phyloP scores from a whole-genome alignment of 2,797 vertebrate species.

The Nannoperca australis region DNA sequence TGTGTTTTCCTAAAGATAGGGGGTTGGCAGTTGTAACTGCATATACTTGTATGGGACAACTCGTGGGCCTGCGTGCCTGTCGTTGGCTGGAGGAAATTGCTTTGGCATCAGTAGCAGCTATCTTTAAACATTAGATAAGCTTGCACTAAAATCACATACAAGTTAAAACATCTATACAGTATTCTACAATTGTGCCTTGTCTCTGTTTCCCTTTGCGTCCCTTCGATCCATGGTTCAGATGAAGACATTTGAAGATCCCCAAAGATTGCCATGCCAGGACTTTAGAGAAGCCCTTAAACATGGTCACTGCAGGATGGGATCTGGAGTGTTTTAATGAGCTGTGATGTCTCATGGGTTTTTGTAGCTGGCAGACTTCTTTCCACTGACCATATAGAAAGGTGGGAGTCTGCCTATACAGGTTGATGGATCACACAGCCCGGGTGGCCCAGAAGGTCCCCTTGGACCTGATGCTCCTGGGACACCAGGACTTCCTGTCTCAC shows the following conservation, averaged over 20 bases:
- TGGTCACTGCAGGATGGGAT: slow-evolving; percentile 56
- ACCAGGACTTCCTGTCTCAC: slow-evolving; percentile 81
- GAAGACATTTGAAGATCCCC: slow-evolving; percentile 58
- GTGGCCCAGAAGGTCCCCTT: slow-evolving; percentile 78
- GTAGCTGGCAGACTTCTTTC: slow-evolving; percentile 83
- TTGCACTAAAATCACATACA: slow-evolving; percentile 57
- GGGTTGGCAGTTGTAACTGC: slow-evolving; percentile 18
- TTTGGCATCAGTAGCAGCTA: slow-evolving; percentile 58
- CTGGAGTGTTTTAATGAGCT: slow-evolving; percentile 52
- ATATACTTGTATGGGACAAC: slow-evolving; percentile 20
- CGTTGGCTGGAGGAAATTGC: slow-evolving; percentile 43
- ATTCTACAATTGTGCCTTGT: slow-evolving; percentile 74
- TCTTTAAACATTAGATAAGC: slow-evolving; percentile 58
- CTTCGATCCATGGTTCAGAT: slow-evolving; percentile 48
- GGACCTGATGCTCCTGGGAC: slow-evolving; percentile 78
- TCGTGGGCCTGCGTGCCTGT: slow-evolving; percentile 35
- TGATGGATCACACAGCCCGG: slow-evolving; percentile 88
- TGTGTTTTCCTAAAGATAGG: slow-evolving; percentile 18
- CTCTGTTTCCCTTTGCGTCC: slow-evolving; percentile 63
- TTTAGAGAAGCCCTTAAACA: slow-evolving; percentile 35
- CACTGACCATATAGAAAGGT: slow-evolving; percentile 82
- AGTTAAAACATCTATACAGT: slow-evolving; percentile 75
- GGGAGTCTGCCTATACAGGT: slow-evolving; percentile 82
- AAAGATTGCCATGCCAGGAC: slow-evolving; percentile 50
- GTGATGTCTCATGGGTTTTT: slow-evolving; percentile 77